These are phyloP conservation scores for Leptobrachium leishanense DNA, from an alignment of 2,113 vertebrate genomes.

Conservation along the genomic window DNA sequence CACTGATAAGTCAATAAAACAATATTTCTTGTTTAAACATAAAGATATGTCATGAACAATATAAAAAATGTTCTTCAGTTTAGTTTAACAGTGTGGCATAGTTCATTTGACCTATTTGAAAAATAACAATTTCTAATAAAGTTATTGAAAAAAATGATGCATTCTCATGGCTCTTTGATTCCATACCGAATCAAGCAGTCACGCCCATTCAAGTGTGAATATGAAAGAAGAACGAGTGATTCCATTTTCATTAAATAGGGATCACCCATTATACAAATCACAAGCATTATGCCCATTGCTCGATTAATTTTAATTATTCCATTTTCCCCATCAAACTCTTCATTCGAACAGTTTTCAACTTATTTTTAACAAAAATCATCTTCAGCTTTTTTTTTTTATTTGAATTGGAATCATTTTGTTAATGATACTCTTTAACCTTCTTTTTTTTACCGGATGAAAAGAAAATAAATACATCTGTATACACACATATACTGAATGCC, in stretches of 20 bases:
- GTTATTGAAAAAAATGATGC: slow-evolving; percentile 30
- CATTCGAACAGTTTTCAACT: neutral
- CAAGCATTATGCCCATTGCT: slow-evolving; percentile 2
- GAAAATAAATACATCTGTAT: neutral
- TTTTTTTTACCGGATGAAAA: neutral
- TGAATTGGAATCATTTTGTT: neutral
- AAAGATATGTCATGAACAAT: slow-evolving; percentile 14
- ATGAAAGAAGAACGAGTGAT: slow-evolving; percentile 42
- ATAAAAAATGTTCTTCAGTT: slow-evolving; percentile 22
- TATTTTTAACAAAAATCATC: neutral
- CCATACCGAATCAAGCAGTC: slow-evolving; percentile 44
- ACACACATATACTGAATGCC: neutral
- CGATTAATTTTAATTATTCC: neutral
- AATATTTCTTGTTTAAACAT: slow-evolving; percentile 18
- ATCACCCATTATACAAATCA: slow-evolving; percentile 7
- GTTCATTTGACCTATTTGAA: slow-evolving; percentile 20
- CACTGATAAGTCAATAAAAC: neutral
- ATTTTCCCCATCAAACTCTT: slow-evolving; percentile 16
- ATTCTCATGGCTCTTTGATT: slow-evolving; percentile 45
- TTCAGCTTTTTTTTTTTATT: neutral
- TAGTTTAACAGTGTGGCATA: slow-evolving; percentile 24
- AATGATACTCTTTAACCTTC: neutral
- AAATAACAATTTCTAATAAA: slow-evolving; percentile 45
- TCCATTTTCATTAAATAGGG: slow-evolving; percentile 36
- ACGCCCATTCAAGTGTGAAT: slow-evolving; percentile 21